phyloP scores from a whole-genome alignment of 2,113 vertebrate species.

The Ageneiosus marmoratus region DNA sequence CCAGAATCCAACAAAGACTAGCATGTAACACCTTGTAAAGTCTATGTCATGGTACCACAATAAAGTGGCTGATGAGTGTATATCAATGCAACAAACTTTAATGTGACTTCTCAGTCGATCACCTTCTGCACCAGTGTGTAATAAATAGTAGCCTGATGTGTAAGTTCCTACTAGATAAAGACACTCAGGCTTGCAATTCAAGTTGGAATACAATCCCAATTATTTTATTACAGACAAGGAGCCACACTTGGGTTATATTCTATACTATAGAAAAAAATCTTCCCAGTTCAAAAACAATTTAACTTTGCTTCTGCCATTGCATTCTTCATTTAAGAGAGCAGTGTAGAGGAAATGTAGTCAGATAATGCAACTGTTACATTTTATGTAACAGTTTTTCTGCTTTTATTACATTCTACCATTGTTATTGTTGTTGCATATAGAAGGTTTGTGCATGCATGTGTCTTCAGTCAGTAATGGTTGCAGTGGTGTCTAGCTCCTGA shows the following conservation, averaged over 20 bases:
- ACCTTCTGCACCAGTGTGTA: background rate
- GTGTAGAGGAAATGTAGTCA: background rate
- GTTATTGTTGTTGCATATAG: constrained; percentile 24
- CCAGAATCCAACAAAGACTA: background rate
- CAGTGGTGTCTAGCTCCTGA: background rate
- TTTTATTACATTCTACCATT: background rate
- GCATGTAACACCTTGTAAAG: background rate
- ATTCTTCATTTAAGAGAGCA: background rate
- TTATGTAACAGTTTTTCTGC: background rate
- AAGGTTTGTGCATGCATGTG: background rate
- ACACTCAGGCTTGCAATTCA: background rate
- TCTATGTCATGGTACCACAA: background rate
- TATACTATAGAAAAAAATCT: background rate
- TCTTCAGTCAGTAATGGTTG: background rate
- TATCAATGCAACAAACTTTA: background rate
- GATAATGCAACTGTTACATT: background rate
- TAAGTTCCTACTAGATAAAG: background rate
- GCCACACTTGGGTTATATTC: background rate
- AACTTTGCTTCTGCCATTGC: background rate
- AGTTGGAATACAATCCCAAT: background rate
- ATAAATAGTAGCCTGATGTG: no score
- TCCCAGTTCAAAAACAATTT: background rate
- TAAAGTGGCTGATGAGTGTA: background rate
- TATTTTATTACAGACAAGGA: background rate
- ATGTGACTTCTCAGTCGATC: background rate